These are phyloP conservation scores for Priocnemis perturbator DNA, from an alignment of 2,888 invertebrate species.

Conservation along the genomic window DNA sequence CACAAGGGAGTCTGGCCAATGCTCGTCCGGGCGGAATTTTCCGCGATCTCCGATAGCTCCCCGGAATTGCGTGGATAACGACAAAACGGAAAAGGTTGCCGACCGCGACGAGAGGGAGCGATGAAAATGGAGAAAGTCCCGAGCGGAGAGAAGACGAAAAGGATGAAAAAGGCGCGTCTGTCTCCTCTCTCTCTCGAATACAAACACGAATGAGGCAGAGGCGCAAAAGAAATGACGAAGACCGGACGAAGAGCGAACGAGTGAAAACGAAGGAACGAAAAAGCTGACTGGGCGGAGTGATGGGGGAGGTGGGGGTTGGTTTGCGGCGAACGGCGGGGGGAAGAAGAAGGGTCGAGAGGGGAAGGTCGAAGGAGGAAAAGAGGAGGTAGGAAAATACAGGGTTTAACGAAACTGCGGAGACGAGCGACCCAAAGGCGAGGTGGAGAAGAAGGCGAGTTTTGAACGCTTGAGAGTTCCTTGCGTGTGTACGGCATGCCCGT, in stretches of 20 bases:
- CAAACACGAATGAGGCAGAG: conserved; percentile 27
- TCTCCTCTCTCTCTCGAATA: conserved; percentile 12
- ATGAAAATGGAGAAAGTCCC: conserved; percentile 17
- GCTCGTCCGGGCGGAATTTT: conserved; percentile 42
- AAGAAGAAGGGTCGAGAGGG: conserved; percentile 4
- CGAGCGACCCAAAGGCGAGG: conserved; percentile 3
- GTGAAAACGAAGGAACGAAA: conserved; percentile 10
- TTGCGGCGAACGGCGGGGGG: conserved; percentile 16
- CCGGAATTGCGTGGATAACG: conserved; percentile 32
- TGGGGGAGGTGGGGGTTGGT: conserved; percentile 15
- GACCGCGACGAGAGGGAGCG: conserved; percentile 7
- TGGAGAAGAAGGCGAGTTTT: conserved; percentile 6
- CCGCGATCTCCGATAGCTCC: conserved; percentile 44
- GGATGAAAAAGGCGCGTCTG: conserved; percentile 10
- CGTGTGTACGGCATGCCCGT: conserved; percentile 10
- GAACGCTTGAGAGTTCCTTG: conserved; percentile 16
- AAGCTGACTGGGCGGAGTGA: neutral
- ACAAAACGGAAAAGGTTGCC: conserved; percentile 47
- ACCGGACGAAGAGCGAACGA: conserved; percentile 6
- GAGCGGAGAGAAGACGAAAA: conserved; percentile 17
- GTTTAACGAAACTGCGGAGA: conserved; percentile 46
- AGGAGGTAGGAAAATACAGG: conserved; percentile 41
- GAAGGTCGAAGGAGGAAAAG: conserved; percentile 13
- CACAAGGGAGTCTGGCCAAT: too few species aligned
- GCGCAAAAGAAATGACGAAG: conserved; percentile 8